These are phyloP conservation scores for Furcifer pardalis DNA, from an alignment of 2,797 vertebrate genomes.

Conservation along the genomic window DNA sequence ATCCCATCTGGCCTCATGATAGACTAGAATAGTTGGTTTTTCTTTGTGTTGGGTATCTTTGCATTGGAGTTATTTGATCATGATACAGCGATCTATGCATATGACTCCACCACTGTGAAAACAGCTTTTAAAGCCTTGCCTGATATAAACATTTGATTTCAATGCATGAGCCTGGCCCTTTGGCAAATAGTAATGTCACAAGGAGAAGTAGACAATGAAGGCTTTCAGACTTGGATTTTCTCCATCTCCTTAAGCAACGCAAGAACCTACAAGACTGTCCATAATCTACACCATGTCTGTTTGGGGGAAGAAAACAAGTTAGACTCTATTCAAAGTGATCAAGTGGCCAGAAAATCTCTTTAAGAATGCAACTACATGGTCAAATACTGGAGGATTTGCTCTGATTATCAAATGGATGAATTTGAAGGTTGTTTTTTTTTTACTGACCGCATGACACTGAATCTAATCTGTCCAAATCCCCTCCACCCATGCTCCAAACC, in stretches of 20 bases:
- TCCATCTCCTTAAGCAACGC: not conserved
- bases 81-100: not conserved
- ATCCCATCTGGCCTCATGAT: not conserved
- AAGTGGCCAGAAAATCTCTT: not conserved
- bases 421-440: no score
- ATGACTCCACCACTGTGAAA: not conserved
- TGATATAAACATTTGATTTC: not conserved
- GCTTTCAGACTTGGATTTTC: not conserved
- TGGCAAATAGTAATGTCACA: constrained; percentile 1
- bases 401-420: no score
- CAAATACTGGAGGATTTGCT: no score
- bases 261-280: not conserved
- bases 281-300: not conserved
- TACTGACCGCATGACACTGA: no score
- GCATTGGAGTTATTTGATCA: not conserved
- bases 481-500: no score
- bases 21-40: not conserved
- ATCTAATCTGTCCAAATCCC: no score
- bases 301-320: not conserved
- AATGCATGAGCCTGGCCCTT: not conserved
- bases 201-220: constrained; percentile 2
- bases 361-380: no score
- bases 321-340: not conserved
- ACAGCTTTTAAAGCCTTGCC: not conserved
- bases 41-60: not conserved